Percentiles rank a stretch among this genome's conserved stretches.
Conservation (phyloP, 2,797 vertebrate species). For the Staurois parvus region DNA sequence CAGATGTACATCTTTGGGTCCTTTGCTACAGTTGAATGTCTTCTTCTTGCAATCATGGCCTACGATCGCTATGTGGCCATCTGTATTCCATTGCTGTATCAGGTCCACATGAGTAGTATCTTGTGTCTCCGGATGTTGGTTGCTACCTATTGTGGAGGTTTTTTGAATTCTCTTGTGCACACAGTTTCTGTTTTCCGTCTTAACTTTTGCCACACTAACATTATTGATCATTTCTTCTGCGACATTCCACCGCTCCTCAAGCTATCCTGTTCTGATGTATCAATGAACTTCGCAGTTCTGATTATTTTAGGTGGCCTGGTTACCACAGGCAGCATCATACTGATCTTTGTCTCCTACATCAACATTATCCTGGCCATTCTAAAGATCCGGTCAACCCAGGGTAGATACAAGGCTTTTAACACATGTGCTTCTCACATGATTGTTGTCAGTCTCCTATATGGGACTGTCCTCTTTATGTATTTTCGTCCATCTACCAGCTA, state of each 20-base stretch:
- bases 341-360: conserved; percentile 10
- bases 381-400: neutral
- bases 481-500: neutral
- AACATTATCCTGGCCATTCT: conserved; percentile 7
- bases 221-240: conserved; percentile 67
- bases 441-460: conserved; percentile 1
- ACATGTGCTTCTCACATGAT: conserved; percentile 36
- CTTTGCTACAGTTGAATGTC: conserved; percentile 60
- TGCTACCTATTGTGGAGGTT: conserved; percentile 42
- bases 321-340: conserved; percentile 2
- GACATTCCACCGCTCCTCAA: conserved; percentile 64
- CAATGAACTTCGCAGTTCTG: conserved; percentile 62
- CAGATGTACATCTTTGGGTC: conserved; percentile 65
- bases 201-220: conserved; percentile 62
- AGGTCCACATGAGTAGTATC: conserved; percentile 57
- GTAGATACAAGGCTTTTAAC: conserved; percentile 28
- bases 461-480: neutral
- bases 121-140: conserved; percentile 62
- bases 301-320: conserved; percentile 61
- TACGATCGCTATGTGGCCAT: conserved; percentile 66
- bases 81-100: conserved; percentile 64
- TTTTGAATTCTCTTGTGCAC: conserved; percentile 5
- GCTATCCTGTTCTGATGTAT: conserved; percentile 64
- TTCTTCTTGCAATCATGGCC: conserved; percentile 64
- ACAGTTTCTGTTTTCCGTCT: conserved; percentile 46